Percentiles rank a stretch among this genome's conserved stretches.
phyloP scores from a whole-genome alignment of 2,888 invertebrate species.

The Siphonodentalium dalli region DNA sequence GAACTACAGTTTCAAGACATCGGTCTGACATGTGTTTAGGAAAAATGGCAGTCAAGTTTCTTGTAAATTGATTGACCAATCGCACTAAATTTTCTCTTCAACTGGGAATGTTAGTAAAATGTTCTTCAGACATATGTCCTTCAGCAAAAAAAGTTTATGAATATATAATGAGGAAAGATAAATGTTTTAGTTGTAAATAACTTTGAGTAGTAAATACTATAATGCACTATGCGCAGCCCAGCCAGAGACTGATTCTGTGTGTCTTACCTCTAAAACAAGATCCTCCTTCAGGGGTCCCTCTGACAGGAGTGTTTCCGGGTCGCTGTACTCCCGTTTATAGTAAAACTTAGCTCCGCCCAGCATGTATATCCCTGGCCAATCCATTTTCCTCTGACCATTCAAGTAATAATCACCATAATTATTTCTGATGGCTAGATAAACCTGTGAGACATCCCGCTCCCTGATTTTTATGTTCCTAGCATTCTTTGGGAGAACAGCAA shows the following conservation, averaged over 20 bases:
- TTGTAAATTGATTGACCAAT: no score
- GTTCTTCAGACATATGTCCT: no score
- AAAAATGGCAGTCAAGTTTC: no score
- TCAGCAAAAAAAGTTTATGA: no score
- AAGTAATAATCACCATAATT: conserved; percentile 84
- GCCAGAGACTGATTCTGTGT: background rate
- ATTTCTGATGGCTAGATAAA: conserved; percentile 90
- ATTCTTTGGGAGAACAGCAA: conserved; percentile 46
- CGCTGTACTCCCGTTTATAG: conserved; percentile 75
- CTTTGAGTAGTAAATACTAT: background rate
- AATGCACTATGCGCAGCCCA: background rate
- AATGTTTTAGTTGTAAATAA: background rate
- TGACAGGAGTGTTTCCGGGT: conserved; percentile 83
- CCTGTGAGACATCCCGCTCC: conserved; percentile 83
- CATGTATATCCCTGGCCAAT: conserved; percentile 81
- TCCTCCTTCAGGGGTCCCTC: conserved; percentile 88
- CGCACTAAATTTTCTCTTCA: no score
- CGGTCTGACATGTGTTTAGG: no score
- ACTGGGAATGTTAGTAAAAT: no score
- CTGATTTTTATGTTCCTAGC: conserved; percentile 68
- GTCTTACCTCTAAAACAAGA: conserved; percentile 82
- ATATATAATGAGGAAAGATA: background rate
- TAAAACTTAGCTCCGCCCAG: conserved; percentile 88
- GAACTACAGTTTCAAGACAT: no score
- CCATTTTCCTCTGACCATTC: conserved; percentile 94